phyloP scores from a whole-genome alignment of 2,888 invertebrate genomes.

The Tenthredo amoena region DNA sequence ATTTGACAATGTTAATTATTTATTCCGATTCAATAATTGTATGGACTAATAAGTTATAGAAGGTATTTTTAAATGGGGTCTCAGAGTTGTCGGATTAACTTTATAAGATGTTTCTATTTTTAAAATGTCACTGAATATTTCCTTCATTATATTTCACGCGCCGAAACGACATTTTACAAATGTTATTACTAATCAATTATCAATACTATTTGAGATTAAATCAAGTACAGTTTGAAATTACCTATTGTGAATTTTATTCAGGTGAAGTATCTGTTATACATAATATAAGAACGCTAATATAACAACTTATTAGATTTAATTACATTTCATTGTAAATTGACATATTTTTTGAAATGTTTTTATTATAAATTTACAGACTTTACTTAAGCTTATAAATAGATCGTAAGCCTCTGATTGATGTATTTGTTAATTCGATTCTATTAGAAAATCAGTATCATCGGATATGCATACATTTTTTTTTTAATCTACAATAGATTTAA shows the following conservation, averaged over 20 bases:
- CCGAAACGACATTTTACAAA: not conserved
- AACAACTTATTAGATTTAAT: slow-evolving; percentile 18
- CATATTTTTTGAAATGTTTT: not conserved
- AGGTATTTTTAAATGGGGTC: not conserved
- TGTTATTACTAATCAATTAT: slow-evolving; percentile 7
- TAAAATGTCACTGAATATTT: not conserved
- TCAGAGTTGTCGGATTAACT: not conserved
- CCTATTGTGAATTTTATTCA: not conserved
- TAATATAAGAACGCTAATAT: not conserved
- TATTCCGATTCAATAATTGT: slow-evolving; percentile 9
- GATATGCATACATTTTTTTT: not conserved
- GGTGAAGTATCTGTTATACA: not conserved
- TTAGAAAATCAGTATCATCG: not conserved
- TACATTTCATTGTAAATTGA: slow-evolving; percentile 4
- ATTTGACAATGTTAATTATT: not conserved
- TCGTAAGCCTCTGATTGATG: slow-evolving; percentile 9
- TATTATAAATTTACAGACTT: not conserved
- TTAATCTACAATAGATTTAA: slow-evolving; percentile 8
- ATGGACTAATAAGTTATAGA: not conserved
- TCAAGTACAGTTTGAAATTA: not conserved
- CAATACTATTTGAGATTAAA: not conserved
- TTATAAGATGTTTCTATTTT: slow-evolving; percentile 4
- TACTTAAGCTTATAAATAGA: slow-evolving; percentile 2
- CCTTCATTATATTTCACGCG: not conserved
- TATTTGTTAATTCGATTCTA: not conserved